phyloP scores from a whole-genome alignment of 2,113 vertebrate species.

The Sprattus sprattus region DNA sequence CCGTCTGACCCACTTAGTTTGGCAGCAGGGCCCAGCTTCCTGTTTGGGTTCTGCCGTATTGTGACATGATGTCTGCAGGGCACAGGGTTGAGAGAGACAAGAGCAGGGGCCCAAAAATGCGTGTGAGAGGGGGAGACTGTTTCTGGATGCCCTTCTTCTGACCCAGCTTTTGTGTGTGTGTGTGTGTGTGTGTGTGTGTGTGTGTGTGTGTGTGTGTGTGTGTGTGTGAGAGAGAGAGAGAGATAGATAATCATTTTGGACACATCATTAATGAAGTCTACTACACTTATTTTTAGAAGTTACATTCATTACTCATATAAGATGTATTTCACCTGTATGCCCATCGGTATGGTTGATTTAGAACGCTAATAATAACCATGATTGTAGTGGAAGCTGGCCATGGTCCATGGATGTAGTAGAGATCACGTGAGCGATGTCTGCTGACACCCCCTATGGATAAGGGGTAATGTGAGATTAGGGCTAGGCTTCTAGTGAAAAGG shows the following conservation, averaged over 20 bases:
- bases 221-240: not conserved
- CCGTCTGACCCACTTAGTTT: conserved; percentile 35
- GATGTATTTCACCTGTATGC: no score
- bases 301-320: not conserved
- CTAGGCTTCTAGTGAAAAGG: no score
- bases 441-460: no score
- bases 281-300: not conserved
- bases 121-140: not conserved
- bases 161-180: not conserved
- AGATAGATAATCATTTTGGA: not conserved
- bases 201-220: not conserved
- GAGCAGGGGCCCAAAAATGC: not conserved
- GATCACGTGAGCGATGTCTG: no score
- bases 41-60: conserved; percentile 4
- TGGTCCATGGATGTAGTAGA: no score
- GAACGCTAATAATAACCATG: no score
- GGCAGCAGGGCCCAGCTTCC: conserved; percentile 25
- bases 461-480: no score
- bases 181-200: not conserved
- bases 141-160: not conserved
- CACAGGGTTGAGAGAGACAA: not conserved
- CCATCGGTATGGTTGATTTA: no score
- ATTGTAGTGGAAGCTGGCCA: no score
- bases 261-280: not conserved
- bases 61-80: conserved; percentile 18